Base-by-base conservation (phyloP, 2,888 invertebrate species). In the Metacarcinus magister region DNA sequence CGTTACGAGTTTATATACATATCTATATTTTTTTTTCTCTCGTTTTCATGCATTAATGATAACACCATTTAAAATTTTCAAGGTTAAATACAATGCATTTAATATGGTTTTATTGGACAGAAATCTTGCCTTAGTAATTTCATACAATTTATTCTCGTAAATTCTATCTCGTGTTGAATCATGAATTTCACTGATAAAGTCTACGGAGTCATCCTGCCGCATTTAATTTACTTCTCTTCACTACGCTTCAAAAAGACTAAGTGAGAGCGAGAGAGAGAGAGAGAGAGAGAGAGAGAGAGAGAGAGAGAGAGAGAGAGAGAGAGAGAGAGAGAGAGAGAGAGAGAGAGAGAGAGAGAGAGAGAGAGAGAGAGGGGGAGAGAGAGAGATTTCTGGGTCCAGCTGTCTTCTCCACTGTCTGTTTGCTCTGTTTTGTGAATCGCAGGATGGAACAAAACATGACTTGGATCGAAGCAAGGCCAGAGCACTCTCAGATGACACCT, bases 301-400 rank as follows among this genome's bases (percentile, higher is more conserved):
- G 91, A 91, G 91, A 91, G 91, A 91, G 44, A 91, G 91, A 91
- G 91, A 91, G 91, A 91, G 44, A 91, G 91, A 91, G 91, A 91
- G 91, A 91, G 91, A 91, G 91, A 91, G 91, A 91, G 91, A 91
- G 91, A 91, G 91, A 91, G 91, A 91, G 91, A 91, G 91, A 91
- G 91, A 89, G 89, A 89, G 91, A 91, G 91, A 91, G 44, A 43
- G 91, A 91, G 44, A 91, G 91, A 43, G 91, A 91, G 91, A 91
- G 44, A 43, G 91, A 91, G 91, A 43, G 91, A 91, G 91, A 91
- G 44, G 16, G 91, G 44, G 91, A 46, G 92, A 48, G 92, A 28
- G 44, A 48, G 92, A 46, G n/a, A 44, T 2, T 13, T 10, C 28
- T 75, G 75, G 28, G 28, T 28, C 75, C n/a, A 10, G 19, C 10